phyloP scores from a whole-genome alignment of 2,113 vertebrate genomes.

The Cynocephalus volans region DNA sequence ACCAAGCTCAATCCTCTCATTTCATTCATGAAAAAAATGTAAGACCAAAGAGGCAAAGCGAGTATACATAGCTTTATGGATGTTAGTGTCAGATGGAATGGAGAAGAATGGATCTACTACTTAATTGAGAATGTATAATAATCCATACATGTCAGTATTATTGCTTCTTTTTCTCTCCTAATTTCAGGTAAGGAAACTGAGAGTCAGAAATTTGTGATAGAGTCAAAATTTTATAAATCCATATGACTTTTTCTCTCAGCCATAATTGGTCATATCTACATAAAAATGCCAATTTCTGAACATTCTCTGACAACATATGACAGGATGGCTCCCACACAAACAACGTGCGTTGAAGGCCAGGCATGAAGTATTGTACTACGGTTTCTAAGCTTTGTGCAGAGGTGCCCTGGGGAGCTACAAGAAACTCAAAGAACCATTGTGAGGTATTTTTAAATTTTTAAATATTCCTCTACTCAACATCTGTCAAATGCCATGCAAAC shows the following conservation, averaged over 20 bases:
- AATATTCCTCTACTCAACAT: background rate
- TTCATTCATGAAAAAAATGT: background rate
- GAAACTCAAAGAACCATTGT: background rate
- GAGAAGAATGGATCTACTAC: background rate
- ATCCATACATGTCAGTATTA: background rate
- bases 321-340: background rate
- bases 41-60: background rate
- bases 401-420: background rate
- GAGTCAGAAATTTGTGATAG: background rate
- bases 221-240: background rate
- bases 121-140: slow-evolving; percentile 13
- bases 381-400: background rate
- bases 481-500: background rate
- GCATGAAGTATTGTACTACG: background rate
- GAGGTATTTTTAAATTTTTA: background rate
- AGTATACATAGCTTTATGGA: background rate
- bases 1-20: background rate
- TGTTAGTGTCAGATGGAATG: background rate
- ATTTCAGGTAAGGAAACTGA: background rate
- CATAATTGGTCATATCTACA: background rate
- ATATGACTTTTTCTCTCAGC: background rate
- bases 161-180: background rate
- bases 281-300: slow-evolving; percentile 34
- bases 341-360: background rate
- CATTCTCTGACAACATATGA: background rate